These are phyloP conservation scores for Rhyacophila brunnea DNA, from an alignment of 1,140 invertebrate genomes.

Conservation along the genomic window DNA sequence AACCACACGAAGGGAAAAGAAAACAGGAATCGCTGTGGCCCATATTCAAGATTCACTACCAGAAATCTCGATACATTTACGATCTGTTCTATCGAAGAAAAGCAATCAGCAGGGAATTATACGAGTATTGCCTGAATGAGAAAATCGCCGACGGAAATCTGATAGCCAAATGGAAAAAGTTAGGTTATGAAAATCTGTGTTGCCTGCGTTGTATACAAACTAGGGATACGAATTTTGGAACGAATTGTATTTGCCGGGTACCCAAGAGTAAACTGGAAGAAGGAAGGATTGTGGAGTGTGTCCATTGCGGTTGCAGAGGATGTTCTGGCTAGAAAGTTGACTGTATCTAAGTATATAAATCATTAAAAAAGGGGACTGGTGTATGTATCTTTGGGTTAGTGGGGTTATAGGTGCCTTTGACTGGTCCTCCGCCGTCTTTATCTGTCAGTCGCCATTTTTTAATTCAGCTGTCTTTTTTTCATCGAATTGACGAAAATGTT, in stretches of 20 bases:
- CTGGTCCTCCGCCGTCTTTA: too few species aligned
- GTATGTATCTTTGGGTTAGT: too few species aligned
- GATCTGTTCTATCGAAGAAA: constrained; percentile 95
- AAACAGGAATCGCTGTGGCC: constrained; percentile 99
- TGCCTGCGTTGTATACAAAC: constrained; percentile 99
- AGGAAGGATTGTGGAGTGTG: constrained; percentile 95
- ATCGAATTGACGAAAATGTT: too few species aligned
- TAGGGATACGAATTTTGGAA: constrained; percentile 98
- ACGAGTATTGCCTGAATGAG: constrained; percentile 96
- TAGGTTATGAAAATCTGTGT: constrained; percentile 98
- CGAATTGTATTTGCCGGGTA: constrained; percentile 98
- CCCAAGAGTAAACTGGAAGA: constrained; percentile 98
- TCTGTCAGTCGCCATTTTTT: too few species aligned
- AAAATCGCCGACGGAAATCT: constrained; percentile 97
- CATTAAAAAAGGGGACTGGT: neutral
- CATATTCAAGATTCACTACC: constrained; percentile 98
- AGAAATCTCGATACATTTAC: constrained; percentile 96
- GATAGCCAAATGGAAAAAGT: constrained; percentile 99
- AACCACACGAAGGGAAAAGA: constrained; percentile 98
- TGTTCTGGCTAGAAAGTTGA: constrained; percentile 72
- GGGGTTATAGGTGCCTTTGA: too few species aligned
- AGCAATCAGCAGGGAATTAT: constrained; percentile 95
- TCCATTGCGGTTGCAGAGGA: constrained; percentile 95
- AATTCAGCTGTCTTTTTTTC: too few species aligned
- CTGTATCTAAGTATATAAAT: neutral